phyloP scores from a whole-genome alignment of 2,888 invertebrate genomes.

The Tetranychus truncatus region DNA sequence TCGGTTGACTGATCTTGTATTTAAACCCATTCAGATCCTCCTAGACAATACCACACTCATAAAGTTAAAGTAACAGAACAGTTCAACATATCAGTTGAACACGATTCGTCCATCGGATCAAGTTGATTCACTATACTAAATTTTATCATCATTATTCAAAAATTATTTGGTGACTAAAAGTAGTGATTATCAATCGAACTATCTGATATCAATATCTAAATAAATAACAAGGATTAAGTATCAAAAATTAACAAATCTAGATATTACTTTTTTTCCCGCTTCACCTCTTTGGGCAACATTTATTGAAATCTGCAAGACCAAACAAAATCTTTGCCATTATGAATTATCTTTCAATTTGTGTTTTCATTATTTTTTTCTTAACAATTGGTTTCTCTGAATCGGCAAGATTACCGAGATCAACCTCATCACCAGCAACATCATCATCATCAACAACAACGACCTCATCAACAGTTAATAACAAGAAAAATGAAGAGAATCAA shows the following conservation, averaged over 20 bases:
- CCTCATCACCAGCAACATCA: slow-evolving; percentile 13
- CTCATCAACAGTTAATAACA: background rate
- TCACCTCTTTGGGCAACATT: too few relatives aligned
- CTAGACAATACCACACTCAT: background rate
- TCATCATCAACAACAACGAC: slow-evolving; percentile 4
- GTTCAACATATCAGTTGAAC: background rate
- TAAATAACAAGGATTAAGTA: too few relatives aligned
- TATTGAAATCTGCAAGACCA: too few relatives aligned
- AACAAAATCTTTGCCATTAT: too few relatives aligned
- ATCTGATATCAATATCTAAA: too few relatives aligned
- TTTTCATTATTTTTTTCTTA: background rate
- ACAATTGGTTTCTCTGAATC: background rate
- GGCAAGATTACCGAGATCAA: background rate
- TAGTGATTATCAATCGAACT: too few relatives aligned
- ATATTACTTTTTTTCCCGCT: too few relatives aligned
- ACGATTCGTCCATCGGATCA: background rate
- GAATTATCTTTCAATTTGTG: background rate
- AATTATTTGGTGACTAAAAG: background rate
- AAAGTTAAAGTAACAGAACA: background rate
- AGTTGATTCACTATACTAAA: background rate
- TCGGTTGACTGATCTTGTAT: background rate
- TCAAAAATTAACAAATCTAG: too few relatives aligned
- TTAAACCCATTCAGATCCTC: background rate
- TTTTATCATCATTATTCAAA: background rate
- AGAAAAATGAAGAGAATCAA: background rate